Evolutionary conservation across 2,113 vertebrate genomes (phyloP).

Genomic region (Empidonax alnorum): DNA sequence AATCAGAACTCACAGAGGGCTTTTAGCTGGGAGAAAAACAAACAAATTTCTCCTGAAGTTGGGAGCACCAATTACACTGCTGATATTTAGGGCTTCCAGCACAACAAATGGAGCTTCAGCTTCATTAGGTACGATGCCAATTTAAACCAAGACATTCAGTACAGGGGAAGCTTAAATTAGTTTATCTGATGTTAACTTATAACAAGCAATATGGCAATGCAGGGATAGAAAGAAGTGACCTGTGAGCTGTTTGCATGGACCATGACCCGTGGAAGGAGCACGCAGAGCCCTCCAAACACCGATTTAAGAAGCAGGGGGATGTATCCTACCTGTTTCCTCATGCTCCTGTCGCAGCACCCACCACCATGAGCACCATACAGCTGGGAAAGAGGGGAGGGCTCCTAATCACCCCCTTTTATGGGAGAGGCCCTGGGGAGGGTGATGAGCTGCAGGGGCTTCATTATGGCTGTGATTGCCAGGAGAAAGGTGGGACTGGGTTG

Average conservation of each 20-base stretch:
- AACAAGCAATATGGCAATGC: conserved; percentile 17
- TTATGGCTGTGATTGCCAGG: background rate
- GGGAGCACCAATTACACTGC: conserved; percentile 34
- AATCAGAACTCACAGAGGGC: background rate
- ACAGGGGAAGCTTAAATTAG: conserved; percentile 66
- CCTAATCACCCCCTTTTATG: background rate
- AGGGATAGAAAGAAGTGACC: background rate
- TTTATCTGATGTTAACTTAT: background rate
- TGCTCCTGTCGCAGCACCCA: rapidly evolving
- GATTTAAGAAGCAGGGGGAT: rapidly evolving
- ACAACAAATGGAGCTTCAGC: conserved; percentile 56
- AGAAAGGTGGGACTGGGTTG: background rate
- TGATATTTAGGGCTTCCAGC: conserved; percentile 68
- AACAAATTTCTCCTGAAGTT: background rate
- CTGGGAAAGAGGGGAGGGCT: rapidly evolving
- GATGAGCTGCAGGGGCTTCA: background rate
- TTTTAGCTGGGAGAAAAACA: background rate
- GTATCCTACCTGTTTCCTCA: background rate
- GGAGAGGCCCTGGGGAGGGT: background rate
- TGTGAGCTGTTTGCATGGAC: background rate
- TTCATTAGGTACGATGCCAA: conserved; percentile 65
- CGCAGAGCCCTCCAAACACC: background rate
- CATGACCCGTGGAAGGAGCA: background rate
- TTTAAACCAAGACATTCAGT: conserved; percentile 47
- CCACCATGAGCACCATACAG: rapidly evolving